phyloP scores from a whole-genome alignment of 1,140 invertebrate genomes.

The Leptinotarsa undecemlineata region DNA sequence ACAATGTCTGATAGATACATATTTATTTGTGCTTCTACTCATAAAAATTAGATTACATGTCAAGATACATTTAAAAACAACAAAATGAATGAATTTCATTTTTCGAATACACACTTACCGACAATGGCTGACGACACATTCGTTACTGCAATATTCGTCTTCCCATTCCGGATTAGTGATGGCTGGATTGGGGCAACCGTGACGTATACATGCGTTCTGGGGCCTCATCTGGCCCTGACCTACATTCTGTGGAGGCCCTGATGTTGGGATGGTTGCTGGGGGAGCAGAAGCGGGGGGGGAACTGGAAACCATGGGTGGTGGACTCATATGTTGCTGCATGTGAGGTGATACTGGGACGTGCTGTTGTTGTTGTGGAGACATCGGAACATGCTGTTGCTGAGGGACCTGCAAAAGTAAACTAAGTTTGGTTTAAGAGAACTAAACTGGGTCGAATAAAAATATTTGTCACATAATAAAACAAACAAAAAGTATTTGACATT shows the following conservation, averaged over 20 bases:
- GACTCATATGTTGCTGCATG: conserved; percentile 55
- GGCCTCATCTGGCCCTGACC: conserved; percentile 58
- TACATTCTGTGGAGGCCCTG: conserved; percentile 53
- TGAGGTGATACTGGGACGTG: conserved; percentile 46
- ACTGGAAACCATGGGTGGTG: conserved; percentile 56
- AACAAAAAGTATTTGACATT: too few relatives aligned
- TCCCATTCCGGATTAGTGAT: conserved; percentile 94
- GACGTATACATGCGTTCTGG: conserved; percentile 76
- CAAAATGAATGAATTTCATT: too few relatives aligned
- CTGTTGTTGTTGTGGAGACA: conserved; percentile 44
- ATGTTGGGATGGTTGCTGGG: conserved; percentile 54
- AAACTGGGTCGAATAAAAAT: not conserved
- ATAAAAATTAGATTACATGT: too few relatives aligned
- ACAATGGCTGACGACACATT: conserved; percentile 96
- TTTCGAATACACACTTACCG: conserved; percentile 61
- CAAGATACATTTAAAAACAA: too few relatives aligned
- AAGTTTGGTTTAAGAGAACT: not conserved
- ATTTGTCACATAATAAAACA: too few relatives aligned
- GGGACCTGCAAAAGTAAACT: conserved; percentile 39
- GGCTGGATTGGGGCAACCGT: conserved; percentile 88
- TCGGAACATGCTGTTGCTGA: conserved; percentile 47
- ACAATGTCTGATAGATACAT: too few relatives aligned
- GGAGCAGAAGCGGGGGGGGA: conserved; percentile 55
- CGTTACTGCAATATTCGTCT: conserved; percentile 96
- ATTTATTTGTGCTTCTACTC: too few relatives aligned